These are phyloP conservation scores for Eupithecia subumbrata DNA, from an alignment of 2,888 invertebrate species.

Conservation along the genomic window DNA sequence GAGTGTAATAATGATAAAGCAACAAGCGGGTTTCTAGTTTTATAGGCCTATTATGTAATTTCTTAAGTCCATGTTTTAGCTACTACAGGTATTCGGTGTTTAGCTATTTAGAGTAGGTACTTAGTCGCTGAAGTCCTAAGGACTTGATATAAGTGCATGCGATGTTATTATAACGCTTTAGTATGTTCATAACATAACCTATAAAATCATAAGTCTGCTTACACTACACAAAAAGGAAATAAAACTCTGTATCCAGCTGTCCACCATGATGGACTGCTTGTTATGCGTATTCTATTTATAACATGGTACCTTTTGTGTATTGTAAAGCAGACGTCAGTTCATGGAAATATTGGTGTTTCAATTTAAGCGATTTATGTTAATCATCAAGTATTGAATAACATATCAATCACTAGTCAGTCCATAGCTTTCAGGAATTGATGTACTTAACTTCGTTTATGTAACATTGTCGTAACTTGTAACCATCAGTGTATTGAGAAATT, in stretches of 20 bases:
- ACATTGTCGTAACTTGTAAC: constrained; percentile 36
- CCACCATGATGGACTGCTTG: not conserved
- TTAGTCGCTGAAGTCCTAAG: constrained; percentile 64
- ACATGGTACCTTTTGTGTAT: constrained; percentile 1
- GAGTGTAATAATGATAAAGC: constrained; percentile 10
- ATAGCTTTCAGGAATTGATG: constrained; percentile 42
- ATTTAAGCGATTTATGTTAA: constrained; percentile 26
- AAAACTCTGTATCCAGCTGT: not conserved
- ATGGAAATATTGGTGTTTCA: constrained; percentile 18
- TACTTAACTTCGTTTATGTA: constrained; percentile 8
- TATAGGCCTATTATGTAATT: constrained; percentile 71
- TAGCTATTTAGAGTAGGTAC: constrained; percentile 68
- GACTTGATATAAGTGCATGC: constrained; percentile 54
- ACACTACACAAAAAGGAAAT: not conserved
- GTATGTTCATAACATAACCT: constrained; percentile 10
- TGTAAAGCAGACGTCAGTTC: constrained; percentile 2
- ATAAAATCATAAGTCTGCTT: constrained; percentile 2
- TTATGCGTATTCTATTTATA: not conserved
- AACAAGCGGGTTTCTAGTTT: constrained; percentile 44
- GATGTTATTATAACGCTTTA: constrained; percentile 50
- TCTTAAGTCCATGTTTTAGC: constrained; percentile 63
- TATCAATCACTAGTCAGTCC: constrained; percentile 62
- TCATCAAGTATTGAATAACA: constrained; percentile 60
- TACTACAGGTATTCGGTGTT: constrained; percentile 75
- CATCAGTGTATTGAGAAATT: constrained; percentile 45